These are phyloP conservation scores for Dexiosoma caninum DNA, from an alignment of 2,888 invertebrate species.

Conservation along the genomic window DNA sequence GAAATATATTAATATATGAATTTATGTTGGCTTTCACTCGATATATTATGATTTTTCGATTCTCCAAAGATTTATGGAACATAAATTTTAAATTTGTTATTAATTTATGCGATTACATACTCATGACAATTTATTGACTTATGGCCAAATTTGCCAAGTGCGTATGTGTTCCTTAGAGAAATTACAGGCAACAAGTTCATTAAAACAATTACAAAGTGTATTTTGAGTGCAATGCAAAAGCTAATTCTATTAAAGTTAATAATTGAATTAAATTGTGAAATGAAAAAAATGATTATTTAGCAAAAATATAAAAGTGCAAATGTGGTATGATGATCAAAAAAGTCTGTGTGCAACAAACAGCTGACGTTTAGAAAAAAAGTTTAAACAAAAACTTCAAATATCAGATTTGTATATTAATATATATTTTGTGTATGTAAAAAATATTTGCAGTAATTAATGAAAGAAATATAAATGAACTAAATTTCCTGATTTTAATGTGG, in stretches of 20 bases:
- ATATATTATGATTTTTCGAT: background rate
- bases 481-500: conserved; percentile 6
- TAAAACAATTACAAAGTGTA: background rate
- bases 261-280: background rate
- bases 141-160: conserved; percentile 41
- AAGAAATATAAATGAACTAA: background rate
- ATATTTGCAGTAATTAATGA: background rate
- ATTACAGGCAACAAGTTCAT: conserved; percentile 36
- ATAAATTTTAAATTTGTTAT: background rate
- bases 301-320: conserved; percentile 24
- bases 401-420: no score
- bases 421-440: background rate
- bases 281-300: background rate
- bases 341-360: conserved; percentile 4
- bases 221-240: background rate
- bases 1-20: conserved; percentile 10
- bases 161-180: background rate
- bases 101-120: background rate
- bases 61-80: background rate
- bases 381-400: background rate
- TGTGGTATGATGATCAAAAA: background rate
- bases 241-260: background rate
- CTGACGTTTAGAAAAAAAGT: background rate
- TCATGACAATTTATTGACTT: conserved; percentile 15
- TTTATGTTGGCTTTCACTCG: conserved; percentile 10